phyloP scores from a whole-genome alignment of 2,113 vertebrate genomes.

The Tinamus guttatus region DNA sequence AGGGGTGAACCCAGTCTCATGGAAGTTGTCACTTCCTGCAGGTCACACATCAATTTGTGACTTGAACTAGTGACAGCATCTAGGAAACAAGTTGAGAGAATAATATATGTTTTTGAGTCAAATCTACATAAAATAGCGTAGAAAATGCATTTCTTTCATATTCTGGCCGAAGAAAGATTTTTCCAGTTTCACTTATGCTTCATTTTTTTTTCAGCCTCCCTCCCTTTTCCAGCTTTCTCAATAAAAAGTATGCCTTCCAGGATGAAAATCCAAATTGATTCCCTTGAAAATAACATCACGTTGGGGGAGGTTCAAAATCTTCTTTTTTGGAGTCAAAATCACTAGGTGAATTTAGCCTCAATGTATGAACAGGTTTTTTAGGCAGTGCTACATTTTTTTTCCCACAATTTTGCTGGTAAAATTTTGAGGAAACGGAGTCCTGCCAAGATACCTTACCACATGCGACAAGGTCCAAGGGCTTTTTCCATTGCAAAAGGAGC shows the following conservation, averaged over 20 bases:
- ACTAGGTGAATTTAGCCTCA: not conserved
- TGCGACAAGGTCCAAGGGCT: not conserved
- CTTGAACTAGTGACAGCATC: not conserved
- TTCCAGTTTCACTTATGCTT: not conserved
- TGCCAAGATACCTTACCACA: not conserved
- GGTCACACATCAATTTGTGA: not conserved
- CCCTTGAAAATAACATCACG: not conserved
- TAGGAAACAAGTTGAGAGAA: not conserved
- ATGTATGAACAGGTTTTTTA: not conserved
- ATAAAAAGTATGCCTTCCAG: not conserved
- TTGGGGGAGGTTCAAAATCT: not conserved
- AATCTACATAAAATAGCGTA: not conserved
- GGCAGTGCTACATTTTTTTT: not conserved
- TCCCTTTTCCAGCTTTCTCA: not conserved
- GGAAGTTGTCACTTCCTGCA: not conserved
- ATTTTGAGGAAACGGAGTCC: not conserved
- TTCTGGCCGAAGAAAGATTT: accelerated
- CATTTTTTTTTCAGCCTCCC: not conserved
- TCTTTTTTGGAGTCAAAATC: not conserved
- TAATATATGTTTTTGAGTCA: not conserved
- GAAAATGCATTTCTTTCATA: not conserved
- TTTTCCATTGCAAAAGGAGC: not conserved
- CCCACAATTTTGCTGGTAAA: not conserved
- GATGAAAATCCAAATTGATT: not conserved
- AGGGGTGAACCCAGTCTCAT: not conserved